Evolutionary conservation across 2,888 invertebrate species (phyloP), one percentile per base, ranked within the genome.

Genomic region (Gortyna flavago): DNA sequence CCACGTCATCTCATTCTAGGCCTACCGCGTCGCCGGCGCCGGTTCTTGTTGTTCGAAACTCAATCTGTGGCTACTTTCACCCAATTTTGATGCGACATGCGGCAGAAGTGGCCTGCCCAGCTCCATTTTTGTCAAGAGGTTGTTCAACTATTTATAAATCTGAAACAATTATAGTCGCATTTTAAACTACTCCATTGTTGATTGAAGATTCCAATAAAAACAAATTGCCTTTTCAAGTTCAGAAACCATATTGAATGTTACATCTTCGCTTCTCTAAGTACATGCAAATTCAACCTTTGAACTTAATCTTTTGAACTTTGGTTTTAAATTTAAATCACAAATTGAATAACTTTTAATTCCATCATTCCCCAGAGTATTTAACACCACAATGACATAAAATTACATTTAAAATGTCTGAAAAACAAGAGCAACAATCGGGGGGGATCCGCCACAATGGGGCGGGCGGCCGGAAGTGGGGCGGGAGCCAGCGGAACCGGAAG

Each of bases 401-500:
- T 76, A 74, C 74, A 80, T 83, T 81, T 85, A 87, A 88, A 89
- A 86, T 83, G 77, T 84, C 84, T 83, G 81, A 87, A 88, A 89
- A 89, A 89, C 86, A 89, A 88, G 86, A 75, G 81, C 79, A 86
- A 90, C 90, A 89, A 88, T 87, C 76, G 83, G 84, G 84, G 80
- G 80, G 75, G 80, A 79, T 76, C 78, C 68, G 62, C 87, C 87
- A 88, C 91, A 88, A 88, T 86, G 79, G 79, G 77, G 83, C 54
- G 75, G 84, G 85, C 74, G 88, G 79, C 81, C 85, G 91, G 91
- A 91, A 88, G 77, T 76, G 68, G 84, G 81, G 86, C 81, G 84
- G 87, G 79, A 83, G 72, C 81, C 90, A 80, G 78, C 91, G 93
- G 93, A 93, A 90, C 75, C 90, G 92, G 93, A 92, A 89, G 91